phyloP scores from a whole-genome alignment of 1,140 invertebrate species.

The Stegodyphus dumicola region DNA sequence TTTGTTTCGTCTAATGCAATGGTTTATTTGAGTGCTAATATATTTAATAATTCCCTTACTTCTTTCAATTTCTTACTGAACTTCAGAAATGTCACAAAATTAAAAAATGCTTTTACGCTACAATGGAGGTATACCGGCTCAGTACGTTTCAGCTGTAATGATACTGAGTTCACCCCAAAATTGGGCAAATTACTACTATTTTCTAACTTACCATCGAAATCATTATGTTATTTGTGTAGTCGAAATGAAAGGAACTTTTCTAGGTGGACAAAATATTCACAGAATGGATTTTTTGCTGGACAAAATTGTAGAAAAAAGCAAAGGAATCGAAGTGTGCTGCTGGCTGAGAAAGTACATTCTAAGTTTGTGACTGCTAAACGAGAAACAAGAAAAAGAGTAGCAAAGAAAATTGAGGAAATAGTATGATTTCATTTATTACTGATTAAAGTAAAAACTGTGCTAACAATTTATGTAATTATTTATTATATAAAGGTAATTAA shows the following conservation, averaged over 20 bases:
- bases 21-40: too few relatives aligned
- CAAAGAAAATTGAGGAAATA: constrained; percentile 36
- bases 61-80: constrained; percentile 3
- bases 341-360: constrained; percentile 21
- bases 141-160: neutral
- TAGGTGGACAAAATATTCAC: constrained; percentile 19
- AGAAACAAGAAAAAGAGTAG: constrained; percentile 20
- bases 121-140: neutral
- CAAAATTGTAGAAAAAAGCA: constrained; percentile 11
- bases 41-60: too few relatives aligned
- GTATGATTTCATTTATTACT: constrained; percentile 5
- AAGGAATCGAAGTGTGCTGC: neutral
- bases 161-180: too few relatives aligned
- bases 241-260: neutral
- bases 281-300: neutral
- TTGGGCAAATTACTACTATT: too few relatives aligned
- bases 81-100: constrained; percentile 8
- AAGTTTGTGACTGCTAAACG: constrained; percentile 2
- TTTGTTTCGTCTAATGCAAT: too few relatives aligned
- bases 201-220: too few relatives aligned
- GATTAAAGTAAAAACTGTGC: too few relatives aligned
- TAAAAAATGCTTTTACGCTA: neutral
- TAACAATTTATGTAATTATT: too few relatives aligned
- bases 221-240: neutral
- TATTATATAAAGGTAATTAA: too few relatives aligned